Evolutionary conservation across 2,888 invertebrate genomes (phyloP).

Genomic region (Stenodera caucasica): DNA sequence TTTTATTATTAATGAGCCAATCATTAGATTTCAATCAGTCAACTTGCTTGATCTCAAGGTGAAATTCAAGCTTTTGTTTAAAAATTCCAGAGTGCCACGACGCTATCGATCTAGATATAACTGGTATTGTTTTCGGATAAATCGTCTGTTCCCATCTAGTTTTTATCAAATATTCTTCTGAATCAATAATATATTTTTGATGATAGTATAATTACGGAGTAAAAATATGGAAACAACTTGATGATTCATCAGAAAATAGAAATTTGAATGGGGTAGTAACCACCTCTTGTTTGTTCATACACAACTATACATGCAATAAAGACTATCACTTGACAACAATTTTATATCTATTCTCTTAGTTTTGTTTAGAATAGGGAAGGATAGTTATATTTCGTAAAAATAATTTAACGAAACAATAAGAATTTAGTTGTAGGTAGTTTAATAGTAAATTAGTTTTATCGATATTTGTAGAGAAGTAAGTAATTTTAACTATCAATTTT

Average conservation of each 20-base stretch:
- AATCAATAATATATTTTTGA: too few species aligned
- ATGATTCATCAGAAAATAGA: conserved; percentile 27
- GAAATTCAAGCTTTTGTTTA: too few species aligned
- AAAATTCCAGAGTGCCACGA: neutral
- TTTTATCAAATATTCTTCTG: too few species aligned
- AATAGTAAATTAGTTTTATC: conserved; percentile 1
- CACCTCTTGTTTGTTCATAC: conserved; percentile 46
- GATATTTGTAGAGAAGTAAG: conserved; percentile 10
- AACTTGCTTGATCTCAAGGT: too few species aligned
- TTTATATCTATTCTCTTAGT: conserved; percentile 3
- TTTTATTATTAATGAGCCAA: too few species aligned
- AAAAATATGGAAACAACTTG: conserved; percentile 9
- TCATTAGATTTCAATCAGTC: too few species aligned
- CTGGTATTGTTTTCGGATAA: too few species aligned
- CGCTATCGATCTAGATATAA: neutral
- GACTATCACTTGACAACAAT: conserved; percentile 26
- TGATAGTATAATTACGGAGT: neutral
- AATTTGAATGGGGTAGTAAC: conserved; percentile 49
- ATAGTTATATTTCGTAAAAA: neutral
- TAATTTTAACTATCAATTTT: conserved; percentile 1
- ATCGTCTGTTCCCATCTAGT: neutral
- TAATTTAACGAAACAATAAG: neutral
- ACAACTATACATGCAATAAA: conserved; percentile 35
- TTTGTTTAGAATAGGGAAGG: neutral
- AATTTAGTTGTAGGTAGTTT: neutral